Conservation (phyloP, 2,888 invertebrate species). For the Ganaspis brasiliensis region DNA sequence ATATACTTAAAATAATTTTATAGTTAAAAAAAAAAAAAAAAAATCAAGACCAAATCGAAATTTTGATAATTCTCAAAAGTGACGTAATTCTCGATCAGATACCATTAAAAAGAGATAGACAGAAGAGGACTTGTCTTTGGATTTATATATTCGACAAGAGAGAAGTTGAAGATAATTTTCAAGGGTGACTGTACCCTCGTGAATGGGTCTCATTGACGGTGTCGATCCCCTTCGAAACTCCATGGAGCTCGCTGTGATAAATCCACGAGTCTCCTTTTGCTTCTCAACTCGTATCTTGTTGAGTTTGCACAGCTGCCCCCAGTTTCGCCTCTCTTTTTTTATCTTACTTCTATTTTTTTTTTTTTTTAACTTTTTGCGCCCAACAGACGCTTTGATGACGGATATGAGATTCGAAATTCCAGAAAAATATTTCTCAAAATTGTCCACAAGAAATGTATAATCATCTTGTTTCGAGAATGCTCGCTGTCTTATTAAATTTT, state of each 20-base stretch:
- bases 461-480: too few relatives aligned
- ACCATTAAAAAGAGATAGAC: background rate
- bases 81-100: too few relatives aligned
- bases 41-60: too few relatives aligned
- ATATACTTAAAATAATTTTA: too few relatives aligned
- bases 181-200: constrained; percentile 62
- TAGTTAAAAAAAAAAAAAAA: too few relatives aligned
- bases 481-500: too few relatives aligned
- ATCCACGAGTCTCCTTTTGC: constrained; percentile 61
- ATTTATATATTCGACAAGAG: constrained; percentile 20
- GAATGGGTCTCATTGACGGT: constrained; percentile 71
- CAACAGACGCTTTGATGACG: constrained; percentile 40
- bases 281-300: constrained; percentile 57
- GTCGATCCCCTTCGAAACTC: constrained; percentile 69
- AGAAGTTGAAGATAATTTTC: constrained; percentile 54
- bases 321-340: constrained; percentile 52
- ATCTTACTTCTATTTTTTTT: too few relatives aligned
- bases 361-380: constrained; percentile 41
- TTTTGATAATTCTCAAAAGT: too few relatives aligned
- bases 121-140: background rate
- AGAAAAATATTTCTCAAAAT: background rate
- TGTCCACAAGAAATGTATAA: background rate
- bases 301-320: constrained; percentile 71
- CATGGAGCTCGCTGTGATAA: constrained; percentile 61
- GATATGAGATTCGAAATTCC: constrained; percentile 16